Evolutionary conservation across 1,140 invertebrate species (phyloP), one percentile per base, ranked within the genome.

Genomic region (Asobara japonica): DNA sequence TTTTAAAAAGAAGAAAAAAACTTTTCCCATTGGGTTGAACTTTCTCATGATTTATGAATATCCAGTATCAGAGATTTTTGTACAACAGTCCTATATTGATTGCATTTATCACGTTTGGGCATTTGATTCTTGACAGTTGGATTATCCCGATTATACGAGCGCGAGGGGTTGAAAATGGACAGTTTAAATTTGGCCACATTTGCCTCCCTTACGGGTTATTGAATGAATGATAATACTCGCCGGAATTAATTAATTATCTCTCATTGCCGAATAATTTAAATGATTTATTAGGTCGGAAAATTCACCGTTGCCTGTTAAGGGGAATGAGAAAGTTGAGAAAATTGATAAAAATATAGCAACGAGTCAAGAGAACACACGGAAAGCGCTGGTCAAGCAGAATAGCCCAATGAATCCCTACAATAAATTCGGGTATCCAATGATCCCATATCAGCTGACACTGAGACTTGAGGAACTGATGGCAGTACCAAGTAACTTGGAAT

Each of bases 401-500:
- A 82, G 77, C 60, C 71, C 79, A 1, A 64, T 75, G 41, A 81
- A 82, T 78, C 80, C 81, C 29, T 80, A 81, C 69, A 76, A 82
- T 76, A 65, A 68, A 65, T 73, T 73, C 60, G 56, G 72, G 22
- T 20, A 68, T 30, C 56, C 75, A 22, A 65, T 69, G 66, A 48
- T 65, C 13, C 25, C 72, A 0, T 33, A 27, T 33, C 29, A 70
- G 13, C n/a, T 74, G 41, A 10, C 29, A 7, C 13, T 51, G 41
- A 62, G n/a, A 45, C 51, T 29, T 16, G 74, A 72, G 45, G 66
- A 38, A 30, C 68, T 51, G 69, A 64, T 38, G 27, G 13, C 48
- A 71, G 61, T 64, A 56, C 56, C 18, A 22, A 76, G 72, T 61
- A 76, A 75, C 11, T 65, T 77, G 38, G 56, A 75, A 30, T 75